Conservation (phyloP, 2,888 invertebrate species). For the Sisyra nigra region DNA sequence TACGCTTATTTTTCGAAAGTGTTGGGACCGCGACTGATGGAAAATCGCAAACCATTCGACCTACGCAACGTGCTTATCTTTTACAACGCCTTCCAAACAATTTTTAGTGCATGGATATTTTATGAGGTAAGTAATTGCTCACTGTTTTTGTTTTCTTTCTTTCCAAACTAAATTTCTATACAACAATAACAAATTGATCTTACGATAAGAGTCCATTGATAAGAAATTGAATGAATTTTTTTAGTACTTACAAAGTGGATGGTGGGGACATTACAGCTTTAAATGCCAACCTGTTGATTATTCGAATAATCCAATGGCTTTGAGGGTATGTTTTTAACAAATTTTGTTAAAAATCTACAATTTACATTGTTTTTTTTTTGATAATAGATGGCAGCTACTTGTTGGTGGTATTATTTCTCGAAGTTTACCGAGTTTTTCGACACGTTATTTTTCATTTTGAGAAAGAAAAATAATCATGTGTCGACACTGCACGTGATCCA, state of each 20-base stretch:
- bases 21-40: constrained; percentile 76
- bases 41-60: constrained; percentile 75
- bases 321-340: constrained; percentile 41
- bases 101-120: constrained; percentile 83
- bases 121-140: constrained; percentile 58
- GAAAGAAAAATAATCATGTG: constrained; percentile 85
- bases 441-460: constrained; percentile 85
- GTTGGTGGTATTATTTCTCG: constrained; percentile 91
- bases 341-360: constrained; percentile 3
- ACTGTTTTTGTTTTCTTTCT: neutral
- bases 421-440: constrained; percentile 91
- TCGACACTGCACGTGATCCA: constrained; percentile 87
- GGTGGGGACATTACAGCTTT: constrained; percentile 66
- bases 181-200: neutral
- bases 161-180: neutral
- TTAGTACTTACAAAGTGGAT: constrained; percentile 50
- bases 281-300: constrained; percentile 82
- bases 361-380: constrained; percentile 6
- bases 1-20: constrained; percentile 73
- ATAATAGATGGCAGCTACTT: constrained; percentile 60
- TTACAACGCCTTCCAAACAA: constrained; percentile 80
- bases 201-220: neutral
- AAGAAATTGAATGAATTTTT: constrained; percentile 10
- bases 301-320: constrained; percentile 49
- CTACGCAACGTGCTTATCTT: constrained; percentile 61